Conservation (phyloP, 2,113 vertebrate genomes). For the Actenoides hombroni region DNA sequence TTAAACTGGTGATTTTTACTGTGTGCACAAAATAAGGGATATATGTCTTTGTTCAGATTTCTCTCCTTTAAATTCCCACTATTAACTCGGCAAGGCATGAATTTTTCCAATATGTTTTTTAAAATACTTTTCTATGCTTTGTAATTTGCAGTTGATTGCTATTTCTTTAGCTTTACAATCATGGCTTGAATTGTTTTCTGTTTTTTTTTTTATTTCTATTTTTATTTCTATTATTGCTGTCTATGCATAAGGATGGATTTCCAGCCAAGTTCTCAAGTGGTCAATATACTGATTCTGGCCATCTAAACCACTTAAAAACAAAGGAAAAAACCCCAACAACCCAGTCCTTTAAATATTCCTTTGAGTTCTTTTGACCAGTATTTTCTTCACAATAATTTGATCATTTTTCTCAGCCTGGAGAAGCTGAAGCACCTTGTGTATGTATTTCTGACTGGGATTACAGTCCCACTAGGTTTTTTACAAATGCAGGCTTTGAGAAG, state of each 20-base stretch:
- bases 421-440: background rate
- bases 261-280: background rate
- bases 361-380: background rate
- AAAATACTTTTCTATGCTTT: background rate
- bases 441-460: background rate
- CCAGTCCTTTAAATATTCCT: background rate
- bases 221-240: background rate
- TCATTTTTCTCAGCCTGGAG: background rate
- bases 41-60: background rate
- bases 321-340: background rate
- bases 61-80: background rate
- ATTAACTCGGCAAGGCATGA: background rate
- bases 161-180: background rate
- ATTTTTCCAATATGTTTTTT: background rate
- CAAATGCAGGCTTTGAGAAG: background rate
- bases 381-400: background rate
- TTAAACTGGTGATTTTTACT: background rate
- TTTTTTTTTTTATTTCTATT: no score
- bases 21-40: background rate
- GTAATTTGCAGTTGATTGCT: background rate
- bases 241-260: background rate
- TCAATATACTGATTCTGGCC: background rate
- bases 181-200: background rate
- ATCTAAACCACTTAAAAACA: background rate
- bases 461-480: background rate